These are phyloP conservation scores for Hemibagrus guttatus DNA, from an alignment of 2,797 vertebrate species.

Conservation along the genomic window DNA sequence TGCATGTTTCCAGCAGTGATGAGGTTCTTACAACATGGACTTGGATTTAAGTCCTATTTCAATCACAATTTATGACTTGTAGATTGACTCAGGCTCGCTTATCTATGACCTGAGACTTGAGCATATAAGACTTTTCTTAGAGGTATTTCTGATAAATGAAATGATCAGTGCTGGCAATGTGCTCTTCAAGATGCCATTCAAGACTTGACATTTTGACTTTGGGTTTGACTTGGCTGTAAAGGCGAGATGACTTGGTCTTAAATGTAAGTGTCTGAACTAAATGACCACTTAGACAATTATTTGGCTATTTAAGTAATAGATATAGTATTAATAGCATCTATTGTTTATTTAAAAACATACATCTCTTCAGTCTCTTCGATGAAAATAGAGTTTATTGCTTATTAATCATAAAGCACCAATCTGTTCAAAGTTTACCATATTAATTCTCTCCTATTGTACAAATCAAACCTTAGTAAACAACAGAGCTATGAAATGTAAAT, in stretches of 20 bases:
- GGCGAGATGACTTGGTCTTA: not conserved
- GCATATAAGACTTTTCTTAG: not conserved
- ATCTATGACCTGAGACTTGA: not conserved
- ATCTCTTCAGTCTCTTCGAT: not conserved
- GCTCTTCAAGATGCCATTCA: not conserved
- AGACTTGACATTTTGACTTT: not conserved
- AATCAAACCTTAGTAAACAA: not conserved
- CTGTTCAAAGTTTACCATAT: not conserved
- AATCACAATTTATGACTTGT: conserved; percentile 11
- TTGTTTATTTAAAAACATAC: not conserved
- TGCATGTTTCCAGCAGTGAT: conserved; percentile 9
- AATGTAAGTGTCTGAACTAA: not conserved
- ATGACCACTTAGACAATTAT: not conserved
- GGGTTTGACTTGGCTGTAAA: not conserved
- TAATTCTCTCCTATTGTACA: not conserved
- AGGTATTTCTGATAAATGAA: not conserved
- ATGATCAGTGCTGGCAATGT: not conserved
- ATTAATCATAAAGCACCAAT: not conserved
- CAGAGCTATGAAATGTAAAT: not conserved
- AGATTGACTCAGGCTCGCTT: not conserved
- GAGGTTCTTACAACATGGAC: not conserved
- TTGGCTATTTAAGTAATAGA: not conserved
- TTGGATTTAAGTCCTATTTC: conserved; percentile 16
- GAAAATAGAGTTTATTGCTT: not conserved
- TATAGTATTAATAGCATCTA: not conserved